Evolutionary conservation across 2,888 invertebrate species (phyloP), one percentile per base, ranked within the genome.

Genomic region (Eilema sororculum): DNA sequence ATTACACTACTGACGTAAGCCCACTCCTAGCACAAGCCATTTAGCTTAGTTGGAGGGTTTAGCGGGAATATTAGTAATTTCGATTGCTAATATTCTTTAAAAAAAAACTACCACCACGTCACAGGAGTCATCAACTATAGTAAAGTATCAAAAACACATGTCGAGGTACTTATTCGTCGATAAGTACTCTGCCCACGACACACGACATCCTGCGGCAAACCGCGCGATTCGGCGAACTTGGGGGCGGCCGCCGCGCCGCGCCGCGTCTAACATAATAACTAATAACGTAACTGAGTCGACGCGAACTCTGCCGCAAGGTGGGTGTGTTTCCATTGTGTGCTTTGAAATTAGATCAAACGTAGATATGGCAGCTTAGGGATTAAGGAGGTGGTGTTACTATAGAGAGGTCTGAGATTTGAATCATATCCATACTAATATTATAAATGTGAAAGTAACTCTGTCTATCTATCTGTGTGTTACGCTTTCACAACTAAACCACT

Each of bases 181-280:
- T 82, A 75, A 78, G 75, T 73, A 77, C 77, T 78, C 86, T 68
- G 65, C 58, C 78, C 86, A 84, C 87, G 86, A 84, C 76, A 75
- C 66, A 67, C 62, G 64, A 74, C 81, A 84, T 88, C 88, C 88
- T 87, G 86, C 83, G 82, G 70, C 78, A 81, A 81, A 83, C 78
- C 76, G 83, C 78, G 80, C 79, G 82, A 37, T 85, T 83, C 84
- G 78, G 75, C 78, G 85, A 84, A 85, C 65, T 46, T 56, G 59
- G n/a, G 75, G 72, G 68, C 58, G 60, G 69, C 67, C 24, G 62
- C 61, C 69, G 56, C 65, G 28, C 30, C 71, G 69, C 64, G 77
- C 63, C 72, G 69, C 78, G 73, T 59, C 73, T 65, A 60, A 76
- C 74, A 79, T 84, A 83, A 83, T 84, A 84, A 82, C 79, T 82